Evolutionary conservation across 30 jellyfish, hydroid and myxozoan species (phyloP), one percentile per base, ranked within the genome.

Genomic region (Rhopilema esculentum): DNA sequence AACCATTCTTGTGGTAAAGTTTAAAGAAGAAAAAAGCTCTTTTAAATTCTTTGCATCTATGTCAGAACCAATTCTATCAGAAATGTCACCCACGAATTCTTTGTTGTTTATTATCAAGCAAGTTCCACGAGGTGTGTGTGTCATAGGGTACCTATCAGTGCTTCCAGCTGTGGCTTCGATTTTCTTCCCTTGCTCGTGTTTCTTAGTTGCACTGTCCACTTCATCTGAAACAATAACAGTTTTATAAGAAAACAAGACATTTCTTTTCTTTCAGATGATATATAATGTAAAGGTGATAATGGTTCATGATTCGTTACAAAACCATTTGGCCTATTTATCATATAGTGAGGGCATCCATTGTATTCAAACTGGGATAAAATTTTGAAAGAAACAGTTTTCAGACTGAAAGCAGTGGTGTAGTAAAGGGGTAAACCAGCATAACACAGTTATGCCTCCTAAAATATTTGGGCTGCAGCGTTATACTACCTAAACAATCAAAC

Each of bases 41-140:
- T 88, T 76, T 32, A 93, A 65, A 53, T 84, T 88, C 61, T 79
- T 64, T 16, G 96, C 96, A 72, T 93, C 98, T 19, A 28, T 49
- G 23, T 84, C 88, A 16, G 97, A 65, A 33, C 98, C 98, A 64
- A 28, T 29, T 32, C 98, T 77, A 25, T 84, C 91, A 24, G 95
- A 49, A 33, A 93, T 85, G 48, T 66, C 84, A 49, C 71, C 61
- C 1, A 74, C 27, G 71, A 93, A 93, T 49, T 77, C 78, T 15
- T 52, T 72, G 86, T 93, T 93, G 85, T 93, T 93, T 48, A 93
- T 40, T 1, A 93, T 88, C 83, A 93, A 71, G 76, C 98, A 93
- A 84, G 86, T 57, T 0, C 98, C 98, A 65, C 82, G 89, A 4
- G 95, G 94, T 18, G 50, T 49, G 57, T 90, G 88, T 1, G 19